phyloP scores from a whole-genome alignment of 53 echinoderm and acorn worm species.

The Patiria pectinifera region DNA sequence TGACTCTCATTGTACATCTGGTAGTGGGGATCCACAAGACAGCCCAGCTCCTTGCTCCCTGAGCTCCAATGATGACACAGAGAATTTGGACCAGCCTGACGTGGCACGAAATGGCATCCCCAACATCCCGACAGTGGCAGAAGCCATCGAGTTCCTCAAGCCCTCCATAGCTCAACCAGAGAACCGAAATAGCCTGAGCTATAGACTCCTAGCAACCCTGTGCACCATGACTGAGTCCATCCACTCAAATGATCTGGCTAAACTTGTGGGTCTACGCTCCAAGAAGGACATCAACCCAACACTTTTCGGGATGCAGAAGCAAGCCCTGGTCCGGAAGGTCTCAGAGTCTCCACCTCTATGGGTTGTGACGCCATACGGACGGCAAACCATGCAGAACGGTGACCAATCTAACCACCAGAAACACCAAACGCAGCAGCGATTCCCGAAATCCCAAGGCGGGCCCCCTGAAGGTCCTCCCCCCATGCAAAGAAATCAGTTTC shows the following conservation, averaged over 20 bases:
- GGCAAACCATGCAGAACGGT: conserved; percentile 53
- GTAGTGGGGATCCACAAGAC: neutral
- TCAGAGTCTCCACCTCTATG: conserved; percentile 84
- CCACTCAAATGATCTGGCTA: conserved; percentile 83
- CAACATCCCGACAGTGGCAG: conserved; percentile 29
- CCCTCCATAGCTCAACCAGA: conserved; percentile 41
- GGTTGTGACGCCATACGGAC: conserved; percentile 79
- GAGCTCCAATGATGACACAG: conserved; percentile 57
- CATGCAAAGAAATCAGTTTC: conserved; percentile 21
- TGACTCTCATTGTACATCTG: neutral
- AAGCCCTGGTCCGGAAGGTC: conserved; percentile 81
- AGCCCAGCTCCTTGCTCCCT: conserved; percentile 24
- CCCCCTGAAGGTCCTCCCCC: conserved; percentile 12
- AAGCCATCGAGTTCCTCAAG: conserved; percentile 58
- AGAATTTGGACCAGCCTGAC: conserved; percentile 50
- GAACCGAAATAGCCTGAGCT: conserved; percentile 65
- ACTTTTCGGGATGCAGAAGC: conserved; percentile 85
- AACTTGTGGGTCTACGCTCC: conserved; percentile 74
- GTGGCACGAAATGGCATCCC: conserved; percentile 39
- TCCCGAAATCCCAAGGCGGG: conserved; percentile 23
- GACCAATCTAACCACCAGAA: neutral
- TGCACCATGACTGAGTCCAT: conserved; percentile 71
- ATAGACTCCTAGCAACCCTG: conserved; percentile 64
- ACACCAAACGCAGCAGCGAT: conserved; percentile 8
- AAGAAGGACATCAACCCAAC: conserved; percentile 93